Evolutionary conservation across 1,140 invertebrate genomes (phyloP).

Genomic region (Mamestra configurata): DNA sequence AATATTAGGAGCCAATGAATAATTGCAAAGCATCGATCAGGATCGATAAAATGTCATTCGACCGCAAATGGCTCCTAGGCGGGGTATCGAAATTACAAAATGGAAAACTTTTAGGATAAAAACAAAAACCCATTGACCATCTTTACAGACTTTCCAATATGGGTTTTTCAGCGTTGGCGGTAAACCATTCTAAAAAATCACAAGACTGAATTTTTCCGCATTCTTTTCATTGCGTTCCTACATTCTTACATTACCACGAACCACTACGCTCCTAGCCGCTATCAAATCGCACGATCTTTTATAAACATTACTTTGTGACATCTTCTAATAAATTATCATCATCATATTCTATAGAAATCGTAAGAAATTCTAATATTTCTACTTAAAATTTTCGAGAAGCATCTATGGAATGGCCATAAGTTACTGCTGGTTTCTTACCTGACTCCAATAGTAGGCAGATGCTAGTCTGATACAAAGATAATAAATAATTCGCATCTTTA

Average conservation of each 20-base stretch:
- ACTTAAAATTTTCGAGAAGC: background rate
- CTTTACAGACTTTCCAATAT: background rate
- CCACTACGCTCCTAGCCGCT: constrained; percentile 49
- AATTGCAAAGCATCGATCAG: background rate
- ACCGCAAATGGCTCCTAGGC: background rate
- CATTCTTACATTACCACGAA: constrained; percentile 39
- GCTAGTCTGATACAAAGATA: background rate
- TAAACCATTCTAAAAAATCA: constrained; percentile 26
- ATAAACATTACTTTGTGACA: constrained; percentile 30
- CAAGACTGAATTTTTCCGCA: constrained; percentile 1
- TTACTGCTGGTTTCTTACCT: background rate
- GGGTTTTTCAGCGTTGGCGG: constrained; percentile 20
- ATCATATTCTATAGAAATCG: background rate
- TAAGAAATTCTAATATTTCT: constrained; percentile 30
- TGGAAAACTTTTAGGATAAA: constrained; percentile 20
- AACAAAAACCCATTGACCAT: background rate
- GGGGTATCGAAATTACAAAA: constrained; percentile 20
- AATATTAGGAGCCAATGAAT: constrained; percentile 34
- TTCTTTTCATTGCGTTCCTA: constrained; percentile 34
- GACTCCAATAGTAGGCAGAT: constrained; percentile 6
- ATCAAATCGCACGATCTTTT: constrained; percentile 47
- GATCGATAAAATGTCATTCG: background rate
- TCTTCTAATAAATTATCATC: constrained; percentile 34
- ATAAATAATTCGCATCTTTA: background rate
- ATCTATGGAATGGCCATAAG: background rate